phyloP scores from a whole-genome alignment of 2,797 vertebrate species.

The Aphelocoma californica region DNA sequence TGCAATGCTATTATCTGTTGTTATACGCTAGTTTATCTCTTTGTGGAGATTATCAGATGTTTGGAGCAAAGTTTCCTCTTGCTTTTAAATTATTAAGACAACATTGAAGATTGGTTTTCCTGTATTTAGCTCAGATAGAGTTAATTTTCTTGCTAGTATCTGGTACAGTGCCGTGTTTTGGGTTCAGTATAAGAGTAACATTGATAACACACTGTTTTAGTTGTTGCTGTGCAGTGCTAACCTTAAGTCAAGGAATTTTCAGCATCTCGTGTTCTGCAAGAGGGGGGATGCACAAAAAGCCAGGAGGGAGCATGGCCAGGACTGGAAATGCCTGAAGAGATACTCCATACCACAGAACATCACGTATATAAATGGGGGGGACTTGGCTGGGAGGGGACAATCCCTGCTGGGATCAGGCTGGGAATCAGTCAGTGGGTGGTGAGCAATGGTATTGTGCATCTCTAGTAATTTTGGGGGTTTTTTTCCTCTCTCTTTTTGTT shows the following conservation, averaged over 20 bases:
- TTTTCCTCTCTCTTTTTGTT: neutral
- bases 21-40: neutral
- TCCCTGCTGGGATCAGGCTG: neutral
- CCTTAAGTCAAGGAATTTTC: neutral
- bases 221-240: neutral
- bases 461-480: neutral
- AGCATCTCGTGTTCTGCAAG: neutral
- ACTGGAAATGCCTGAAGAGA: neutral
- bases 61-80: neutral
- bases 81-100: neutral
- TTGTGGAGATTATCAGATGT: neutral
- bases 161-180: neutral
- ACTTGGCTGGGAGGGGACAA: neutral
- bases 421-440: neutral
- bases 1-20: neutral
- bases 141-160: neutral
- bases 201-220: neutral
- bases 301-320: neutral
- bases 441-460: neutral
- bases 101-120: neutral
- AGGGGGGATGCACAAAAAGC: neutral
- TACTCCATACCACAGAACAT: neutral
- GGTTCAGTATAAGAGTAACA: neutral
- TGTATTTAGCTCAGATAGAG: neutral
- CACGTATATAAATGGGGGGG: fast-evolving